These are phyloP conservation scores for Gnathonemus longibarbis DNA, from an alignment of 2,113 vertebrate genomes.

Conservation along the genomic window DNA sequence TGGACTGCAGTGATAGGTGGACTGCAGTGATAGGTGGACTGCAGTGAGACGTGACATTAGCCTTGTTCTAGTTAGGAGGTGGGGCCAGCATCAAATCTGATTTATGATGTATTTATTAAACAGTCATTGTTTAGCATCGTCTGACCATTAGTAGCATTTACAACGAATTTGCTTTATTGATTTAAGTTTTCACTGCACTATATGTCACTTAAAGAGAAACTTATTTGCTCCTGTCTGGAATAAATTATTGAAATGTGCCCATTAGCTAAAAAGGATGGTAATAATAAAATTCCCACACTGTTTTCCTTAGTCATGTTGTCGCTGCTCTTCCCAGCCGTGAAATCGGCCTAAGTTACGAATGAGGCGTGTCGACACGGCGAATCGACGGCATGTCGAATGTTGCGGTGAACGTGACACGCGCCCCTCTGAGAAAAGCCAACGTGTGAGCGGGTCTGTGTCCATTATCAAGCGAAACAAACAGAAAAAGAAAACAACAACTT, in stretches of 20 bases:
- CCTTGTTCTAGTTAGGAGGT: constrained; percentile 19
- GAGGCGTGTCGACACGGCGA: neutral
- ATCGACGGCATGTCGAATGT: neutral
- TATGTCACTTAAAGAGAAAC: neutral
- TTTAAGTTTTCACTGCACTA: neutral
- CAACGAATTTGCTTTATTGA: neutral
- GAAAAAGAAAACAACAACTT: neutral
- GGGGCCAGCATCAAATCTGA: constrained; percentile 23
- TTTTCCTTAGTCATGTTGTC: neutral
- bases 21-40: constrained; percentile 38
- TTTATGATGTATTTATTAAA: constrained; percentile 18
- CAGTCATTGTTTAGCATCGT: neutral
- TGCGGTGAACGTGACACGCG: neutral
- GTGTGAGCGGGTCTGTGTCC: neutral
- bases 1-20: constrained; percentile 4
- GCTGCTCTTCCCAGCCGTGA: neutral
- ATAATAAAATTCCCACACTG: neutral
- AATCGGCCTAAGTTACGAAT: neutral
- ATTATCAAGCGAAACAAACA: neutral
- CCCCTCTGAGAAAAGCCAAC: constrained; percentile 3
- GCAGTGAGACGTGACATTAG: constrained; percentile 61
- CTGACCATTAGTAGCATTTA: neutral
- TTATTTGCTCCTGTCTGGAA: neutral
- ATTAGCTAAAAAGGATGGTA: neutral
- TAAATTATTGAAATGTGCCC: neutral